Conservation (phyloP, 2,113 vertebrate species). For the Orientallactaga bullata region DNA sequence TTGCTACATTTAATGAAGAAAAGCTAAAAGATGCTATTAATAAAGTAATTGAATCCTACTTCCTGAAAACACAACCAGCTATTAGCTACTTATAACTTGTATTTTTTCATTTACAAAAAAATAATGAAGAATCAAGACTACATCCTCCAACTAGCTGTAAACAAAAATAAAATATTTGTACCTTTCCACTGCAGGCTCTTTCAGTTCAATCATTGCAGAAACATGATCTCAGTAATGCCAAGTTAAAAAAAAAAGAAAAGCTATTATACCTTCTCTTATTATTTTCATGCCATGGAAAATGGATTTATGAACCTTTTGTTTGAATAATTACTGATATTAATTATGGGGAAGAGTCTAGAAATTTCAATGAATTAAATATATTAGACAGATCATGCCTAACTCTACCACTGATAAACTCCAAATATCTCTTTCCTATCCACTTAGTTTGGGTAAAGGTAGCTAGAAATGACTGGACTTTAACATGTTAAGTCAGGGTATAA, state of each 20-base stretch:
- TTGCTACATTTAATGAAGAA: slow-evolving; percentile 82
- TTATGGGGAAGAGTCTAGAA: background rate
- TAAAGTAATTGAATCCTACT: slow-evolving; percentile 63
- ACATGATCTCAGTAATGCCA: background rate
- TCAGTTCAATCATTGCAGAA: background rate
- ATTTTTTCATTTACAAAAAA: slow-evolving; percentile 57
- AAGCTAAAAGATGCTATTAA: slow-evolving; percentile 83
- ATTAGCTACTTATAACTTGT: slow-evolving; percentile 74
- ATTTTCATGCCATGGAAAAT: background rate
- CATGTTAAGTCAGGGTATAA: slow-evolving; percentile 8
- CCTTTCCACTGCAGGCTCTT: background rate
- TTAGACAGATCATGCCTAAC: background rate
- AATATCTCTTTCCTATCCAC: background rate
- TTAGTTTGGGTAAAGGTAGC: slow-evolving; percentile 30
- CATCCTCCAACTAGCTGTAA: slow-evolving; percentile 69
- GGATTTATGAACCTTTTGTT: background rate
- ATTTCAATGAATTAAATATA: background rate
- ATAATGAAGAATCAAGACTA: slow-evolving; percentile 66
- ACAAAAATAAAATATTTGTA: slow-evolving; percentile 82
- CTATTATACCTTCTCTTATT: background rate
- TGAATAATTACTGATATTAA: background rate
- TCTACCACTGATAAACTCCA: background rate
- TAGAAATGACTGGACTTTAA: too few species aligned
- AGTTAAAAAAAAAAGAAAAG: background rate
- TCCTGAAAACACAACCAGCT: slow-evolving; percentile 52